phyloP scores from a whole-genome alignment of 2,888 invertebrate genomes.

The Himalopsyche anomala region DNA sequence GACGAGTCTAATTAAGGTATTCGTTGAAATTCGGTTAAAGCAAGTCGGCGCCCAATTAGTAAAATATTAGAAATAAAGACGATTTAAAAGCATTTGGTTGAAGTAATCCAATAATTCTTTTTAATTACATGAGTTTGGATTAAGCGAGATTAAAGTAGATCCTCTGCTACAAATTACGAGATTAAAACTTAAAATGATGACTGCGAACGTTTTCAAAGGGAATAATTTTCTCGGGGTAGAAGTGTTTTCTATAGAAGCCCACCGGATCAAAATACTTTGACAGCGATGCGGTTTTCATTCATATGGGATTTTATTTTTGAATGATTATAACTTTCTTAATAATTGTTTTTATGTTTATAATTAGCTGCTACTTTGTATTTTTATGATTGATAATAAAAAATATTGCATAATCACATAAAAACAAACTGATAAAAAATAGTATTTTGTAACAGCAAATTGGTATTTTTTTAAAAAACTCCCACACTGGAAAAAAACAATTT shows the following conservation, averaged over 20 bases:
- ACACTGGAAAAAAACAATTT: too few relatives aligned
- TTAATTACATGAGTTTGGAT: constrained; percentile 55
- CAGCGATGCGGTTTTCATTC: not conserved
- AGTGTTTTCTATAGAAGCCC: not conserved
- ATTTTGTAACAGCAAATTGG: too few relatives aligned
- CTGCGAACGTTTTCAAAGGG: constrained; percentile 8
- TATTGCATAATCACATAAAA: too few relatives aligned
- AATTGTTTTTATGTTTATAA: too few relatives aligned
- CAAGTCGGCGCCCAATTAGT: constrained; percentile 58
- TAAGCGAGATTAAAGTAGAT: constrained; percentile 34
- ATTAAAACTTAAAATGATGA: constrained; percentile 31
- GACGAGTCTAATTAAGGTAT: not conserved
- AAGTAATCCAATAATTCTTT: constrained; percentile 62
- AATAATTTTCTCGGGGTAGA: constrained; percentile 3
- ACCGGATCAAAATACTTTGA: not conserved
- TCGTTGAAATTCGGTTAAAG: not conserved
- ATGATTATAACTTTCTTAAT: too few relatives aligned
- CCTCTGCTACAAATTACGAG: constrained; percentile 29
- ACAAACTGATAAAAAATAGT: too few relatives aligned
- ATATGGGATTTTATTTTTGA: not conserved
- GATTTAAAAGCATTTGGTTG: constrained; percentile 48
- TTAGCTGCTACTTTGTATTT: too few relatives aligned
- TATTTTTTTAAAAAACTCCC: too few relatives aligned
- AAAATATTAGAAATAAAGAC: constrained; percentile 57
- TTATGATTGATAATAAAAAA: too few relatives aligned